Conservation (phyloP, 2,113 vertebrate species). For the Pachypanchax playfairii region DNA sequence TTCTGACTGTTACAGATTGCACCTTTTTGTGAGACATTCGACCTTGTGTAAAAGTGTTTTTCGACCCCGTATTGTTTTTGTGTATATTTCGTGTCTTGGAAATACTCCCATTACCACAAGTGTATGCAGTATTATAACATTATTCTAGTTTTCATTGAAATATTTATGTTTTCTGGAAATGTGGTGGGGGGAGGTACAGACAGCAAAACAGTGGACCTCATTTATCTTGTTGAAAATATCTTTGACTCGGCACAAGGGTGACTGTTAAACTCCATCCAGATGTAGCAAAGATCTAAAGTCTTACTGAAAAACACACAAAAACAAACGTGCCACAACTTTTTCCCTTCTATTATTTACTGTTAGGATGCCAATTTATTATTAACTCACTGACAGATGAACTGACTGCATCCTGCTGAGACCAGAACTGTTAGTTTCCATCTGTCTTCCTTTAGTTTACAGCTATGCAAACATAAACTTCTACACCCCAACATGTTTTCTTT, state of each 20-base stretch:
- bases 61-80: slow-evolving; percentile 50
- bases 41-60: slow-evolving; percentile 61
- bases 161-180: slow-evolving; percentile 68
- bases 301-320: slow-evolving; percentile 28
- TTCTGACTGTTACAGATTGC: slow-evolving; percentile 79
- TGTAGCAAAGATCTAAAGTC: slow-evolving; percentile 78
- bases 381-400: slow-evolving; percentile 41
- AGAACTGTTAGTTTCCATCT: slow-evolving; percentile 60
- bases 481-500: slow-evolving; percentile 40
- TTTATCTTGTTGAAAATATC: slow-evolving; percentile 57
- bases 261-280: slow-evolving; percentile 75
- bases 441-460: slow-evolving; percentile 74
- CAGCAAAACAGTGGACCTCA: slow-evolving; percentile 54
- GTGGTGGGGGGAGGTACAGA: slow-evolving; percentile 46
- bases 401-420: slow-evolving; percentile 47
- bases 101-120: slow-evolving; percentile 51
- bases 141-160: slow-evolving; percentile 63
- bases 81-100: slow-evolving; percentile 60
- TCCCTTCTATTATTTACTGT: slow-evolving; percentile 45
- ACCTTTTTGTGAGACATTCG: slow-evolving; percentile 67
- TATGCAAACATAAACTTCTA: slow-evolving; percentile 78
- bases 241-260: slow-evolving; percentile 62
- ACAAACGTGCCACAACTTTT: slow-evolving; percentile 67
- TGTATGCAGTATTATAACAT: slow-evolving; percentile 73
- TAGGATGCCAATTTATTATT: slow-evolving; percentile 32